These are phyloP conservation scores for Seira ritae DNA, from an alignment of 2,888 invertebrate genomes.

Conservation along the genomic window DNA sequence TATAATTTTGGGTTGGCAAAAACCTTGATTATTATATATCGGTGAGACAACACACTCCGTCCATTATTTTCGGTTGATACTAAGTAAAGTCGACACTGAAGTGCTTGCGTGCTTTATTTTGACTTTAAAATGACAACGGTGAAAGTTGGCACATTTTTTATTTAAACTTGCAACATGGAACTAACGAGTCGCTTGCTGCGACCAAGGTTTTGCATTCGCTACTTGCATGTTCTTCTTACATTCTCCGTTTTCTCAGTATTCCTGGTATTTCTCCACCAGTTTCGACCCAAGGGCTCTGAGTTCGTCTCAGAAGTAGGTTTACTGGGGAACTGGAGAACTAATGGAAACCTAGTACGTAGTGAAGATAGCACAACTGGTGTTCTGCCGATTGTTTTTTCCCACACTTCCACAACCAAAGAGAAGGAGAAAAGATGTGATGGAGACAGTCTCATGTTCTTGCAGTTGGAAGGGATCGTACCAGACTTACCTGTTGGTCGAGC, in stretches of 20 bases:
- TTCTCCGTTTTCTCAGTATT: constrained; percentile 41
- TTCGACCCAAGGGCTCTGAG: constrained; percentile 34
- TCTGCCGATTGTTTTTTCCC: constrained; percentile 25
- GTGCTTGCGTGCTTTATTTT: too few species aligned
- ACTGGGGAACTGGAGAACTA: constrained; percentile 8
- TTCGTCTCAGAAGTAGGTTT: not conserved
- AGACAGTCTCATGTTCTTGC: constrained; percentile 18
- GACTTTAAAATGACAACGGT: too few species aligned
- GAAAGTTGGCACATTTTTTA: too few species aligned
- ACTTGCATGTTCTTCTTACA: constrained; percentile 34
- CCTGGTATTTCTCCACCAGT: constrained; percentile 49
- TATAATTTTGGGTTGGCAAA: too few species aligned
- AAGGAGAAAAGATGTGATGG: constrained; percentile 41
- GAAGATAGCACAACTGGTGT: constrained; percentile 34
- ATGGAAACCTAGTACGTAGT: not conserved
- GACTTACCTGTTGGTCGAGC: constrained; percentile 57
- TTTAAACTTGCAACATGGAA: not conserved
- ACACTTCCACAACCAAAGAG: not conserved
- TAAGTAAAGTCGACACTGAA: too few species aligned
- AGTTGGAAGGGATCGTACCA: constrained; percentile 27
- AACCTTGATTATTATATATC: too few species aligned
- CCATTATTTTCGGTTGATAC: too few species aligned
- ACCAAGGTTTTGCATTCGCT: constrained; percentile 43
- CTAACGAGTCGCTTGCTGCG: constrained; percentile 30
- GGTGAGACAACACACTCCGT: too few species aligned